Evolutionary conservation across 2,797 vertebrate species (phyloP).

Genomic region (Chiloscyllium punctatum): DNA sequence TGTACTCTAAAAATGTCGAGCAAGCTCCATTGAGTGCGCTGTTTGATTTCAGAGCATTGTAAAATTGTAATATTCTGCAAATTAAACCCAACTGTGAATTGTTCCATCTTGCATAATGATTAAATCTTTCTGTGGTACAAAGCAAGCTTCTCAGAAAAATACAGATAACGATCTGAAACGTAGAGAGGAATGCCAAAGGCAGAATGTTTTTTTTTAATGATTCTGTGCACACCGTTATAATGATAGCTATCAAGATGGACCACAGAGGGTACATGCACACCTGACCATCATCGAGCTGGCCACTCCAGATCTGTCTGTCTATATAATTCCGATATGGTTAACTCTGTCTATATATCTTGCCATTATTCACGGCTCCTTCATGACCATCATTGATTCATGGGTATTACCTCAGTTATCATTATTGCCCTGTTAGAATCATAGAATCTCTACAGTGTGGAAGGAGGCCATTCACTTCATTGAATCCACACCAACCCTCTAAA

Average conservation of each 20-base stretch:
- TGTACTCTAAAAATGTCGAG: neutral
- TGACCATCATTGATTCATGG: neutral
- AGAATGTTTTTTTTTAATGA: conserved; percentile 34
- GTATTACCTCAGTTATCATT: neutral
- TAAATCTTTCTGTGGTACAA: conserved; percentile 99
- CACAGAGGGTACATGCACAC: neutral
- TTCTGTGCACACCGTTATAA: neutral
- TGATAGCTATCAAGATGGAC: neutral
- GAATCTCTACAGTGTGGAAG: too few relatives aligned
- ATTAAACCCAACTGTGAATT: conserved; percentile 71
- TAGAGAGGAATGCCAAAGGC: conserved; percentile 75
- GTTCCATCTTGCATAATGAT: conserved; percentile 98
- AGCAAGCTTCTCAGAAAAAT: conserved; percentile 99
- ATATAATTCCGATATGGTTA: neutral
- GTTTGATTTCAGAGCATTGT: conserved; percentile 32
- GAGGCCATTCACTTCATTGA: too few relatives aligned
- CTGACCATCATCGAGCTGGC: neutral
- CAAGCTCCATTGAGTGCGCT: neutral
- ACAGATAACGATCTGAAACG: conserved; percentile 97
- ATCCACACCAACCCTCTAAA: too few relatives aligned
- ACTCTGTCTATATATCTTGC: neutral
- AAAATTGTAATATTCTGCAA: conserved; percentile 76
- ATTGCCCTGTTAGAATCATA: too few relatives aligned
- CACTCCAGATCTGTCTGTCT: neutral
- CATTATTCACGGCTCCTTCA: neutral